Percentiles rank a stretch among this genome's conserved stretches.
These are phyloP conservation scores for Xyrauchen texanus DNA, from an alignment of 2,113 vertebrate species.

Conservation along the genomic window DNA sequence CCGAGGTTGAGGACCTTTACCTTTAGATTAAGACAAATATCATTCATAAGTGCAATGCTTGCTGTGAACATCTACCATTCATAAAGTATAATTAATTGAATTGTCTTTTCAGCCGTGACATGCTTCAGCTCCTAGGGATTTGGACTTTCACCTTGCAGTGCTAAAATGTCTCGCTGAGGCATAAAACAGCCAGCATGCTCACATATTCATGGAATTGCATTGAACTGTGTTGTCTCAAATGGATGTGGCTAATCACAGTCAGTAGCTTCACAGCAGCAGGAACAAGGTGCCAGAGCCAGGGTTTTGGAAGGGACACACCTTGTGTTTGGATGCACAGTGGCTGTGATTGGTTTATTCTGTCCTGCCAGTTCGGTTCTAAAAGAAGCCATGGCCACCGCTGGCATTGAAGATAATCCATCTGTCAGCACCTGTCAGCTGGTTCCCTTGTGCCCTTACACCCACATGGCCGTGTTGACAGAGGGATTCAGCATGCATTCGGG, in stretches of 20 bases:
- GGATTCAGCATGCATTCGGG: slow-evolving; percentile 36
- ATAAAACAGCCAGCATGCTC: slow-evolving; percentile 1
- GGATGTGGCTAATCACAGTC: slow-evolving; percentile 20
- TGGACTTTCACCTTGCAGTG: not conserved
- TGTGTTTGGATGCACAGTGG: slow-evolving; percentile 22
- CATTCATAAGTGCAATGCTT: not conserved
- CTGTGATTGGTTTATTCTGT: slow-evolving; percentile 26
- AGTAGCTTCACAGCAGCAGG: slow-evolving; percentile 7
- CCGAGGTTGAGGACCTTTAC: slow-evolving; percentile 6
- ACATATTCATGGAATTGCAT: not conserved
- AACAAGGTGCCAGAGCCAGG: slow-evolving; percentile 16
- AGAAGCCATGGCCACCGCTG: slow-evolving; percentile 5
- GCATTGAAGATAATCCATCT: slow-evolving; percentile 68
- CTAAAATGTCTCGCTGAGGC: not conserved
- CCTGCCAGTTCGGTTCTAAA: not conserved
- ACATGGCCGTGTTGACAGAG: slow-evolving; percentile 59
- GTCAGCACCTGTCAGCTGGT: slow-evolving; percentile 69
- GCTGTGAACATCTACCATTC: not conserved
- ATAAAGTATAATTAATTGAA: slow-evolving; percentile 22
- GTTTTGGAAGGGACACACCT: slow-evolving; percentile 12
- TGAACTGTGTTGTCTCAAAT: no score
- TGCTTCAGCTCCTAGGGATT: not conserved
- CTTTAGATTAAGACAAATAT: slow-evolving; percentile 1
- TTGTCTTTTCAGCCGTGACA: slow-evolving; percentile 9
- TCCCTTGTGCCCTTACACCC: slow-evolving; percentile 58